These are phyloP conservation scores for Spheniscus humboldti DNA, from an alignment of 2,797 vertebrate species.

Conservation along the genomic window DNA sequence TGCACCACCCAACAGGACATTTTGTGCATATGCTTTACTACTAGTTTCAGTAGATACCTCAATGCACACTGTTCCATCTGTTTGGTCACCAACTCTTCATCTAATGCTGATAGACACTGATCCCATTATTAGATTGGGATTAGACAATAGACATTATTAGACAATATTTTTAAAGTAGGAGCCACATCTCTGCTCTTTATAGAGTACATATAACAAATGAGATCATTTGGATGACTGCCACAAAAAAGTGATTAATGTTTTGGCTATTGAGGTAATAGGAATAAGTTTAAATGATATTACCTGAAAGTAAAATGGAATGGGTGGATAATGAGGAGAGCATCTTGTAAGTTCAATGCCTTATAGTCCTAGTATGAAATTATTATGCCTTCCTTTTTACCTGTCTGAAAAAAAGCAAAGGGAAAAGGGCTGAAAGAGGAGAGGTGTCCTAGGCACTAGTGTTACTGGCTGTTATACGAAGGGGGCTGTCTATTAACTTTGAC, in stretches of 20 bases:
- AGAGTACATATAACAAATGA: not conserved
- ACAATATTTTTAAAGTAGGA: not conserved
- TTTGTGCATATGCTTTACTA: not conserved
- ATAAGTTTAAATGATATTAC: not conserved
- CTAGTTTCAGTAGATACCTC: not conserved
- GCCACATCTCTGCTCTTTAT: not conserved
- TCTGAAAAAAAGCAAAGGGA: not conserved
- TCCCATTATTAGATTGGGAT: not conserved
- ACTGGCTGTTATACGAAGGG: not conserved
- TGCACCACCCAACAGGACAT: not conserved
- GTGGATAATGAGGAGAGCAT: not conserved
- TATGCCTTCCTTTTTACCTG: not conserved
- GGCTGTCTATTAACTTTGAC: not conserved
- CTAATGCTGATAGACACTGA: rapidly evolving
- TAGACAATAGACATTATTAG: no score
- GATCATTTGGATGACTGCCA: not conserved
- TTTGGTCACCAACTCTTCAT: not conserved
- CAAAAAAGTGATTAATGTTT: not conserved
- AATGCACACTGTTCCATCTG: not conserved
- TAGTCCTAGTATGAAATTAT: not conserved
- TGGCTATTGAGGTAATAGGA: not conserved
- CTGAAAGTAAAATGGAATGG: not conserved
- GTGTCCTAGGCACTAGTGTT: not conserved
- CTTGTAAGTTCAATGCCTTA: not conserved
- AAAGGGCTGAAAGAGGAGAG: not conserved